Evolutionary conservation across 2,113 vertebrate species (phyloP).

Genomic region (Dermatemys mawii): DNA sequence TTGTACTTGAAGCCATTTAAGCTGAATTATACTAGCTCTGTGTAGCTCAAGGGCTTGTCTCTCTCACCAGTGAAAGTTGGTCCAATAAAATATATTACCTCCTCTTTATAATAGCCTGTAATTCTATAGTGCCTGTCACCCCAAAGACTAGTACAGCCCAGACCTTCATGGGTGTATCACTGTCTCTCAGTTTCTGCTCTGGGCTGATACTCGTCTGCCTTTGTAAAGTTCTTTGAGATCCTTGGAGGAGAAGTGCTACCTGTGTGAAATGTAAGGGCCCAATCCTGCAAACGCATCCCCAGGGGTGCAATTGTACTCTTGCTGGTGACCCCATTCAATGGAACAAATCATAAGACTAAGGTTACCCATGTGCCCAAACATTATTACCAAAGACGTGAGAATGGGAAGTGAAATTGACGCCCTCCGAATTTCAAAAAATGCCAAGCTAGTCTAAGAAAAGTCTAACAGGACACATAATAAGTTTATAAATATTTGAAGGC

Average conservation of each 20-base stretch:
- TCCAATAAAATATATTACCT: background rate
- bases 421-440: background rate
- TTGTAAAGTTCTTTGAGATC: background rate
- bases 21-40: too few species aligned
- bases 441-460: background rate
- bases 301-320: background rate
- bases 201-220: background rate
- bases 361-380: background rate
- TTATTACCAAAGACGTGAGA: background rate
- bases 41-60: background rate
- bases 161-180: background rate
- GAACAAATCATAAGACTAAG: background rate
- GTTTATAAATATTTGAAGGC: background rate
- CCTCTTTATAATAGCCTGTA: background rate
- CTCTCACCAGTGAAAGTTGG: background rate
- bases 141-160: background rate
- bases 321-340: background rate
- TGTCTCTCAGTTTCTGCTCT: background rate
- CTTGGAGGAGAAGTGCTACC: background rate
- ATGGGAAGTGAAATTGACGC: background rate
- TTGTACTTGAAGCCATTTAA: too few species aligned
- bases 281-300: background rate
- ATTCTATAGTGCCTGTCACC: background rate
- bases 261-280: background rate
- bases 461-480: background rate